A percentile compares a stretch with the other conserved stretches of the same genome.
Conservation (phyloP, 2,888 invertebrate genomes). For the Odontomyia ornata region DNA sequence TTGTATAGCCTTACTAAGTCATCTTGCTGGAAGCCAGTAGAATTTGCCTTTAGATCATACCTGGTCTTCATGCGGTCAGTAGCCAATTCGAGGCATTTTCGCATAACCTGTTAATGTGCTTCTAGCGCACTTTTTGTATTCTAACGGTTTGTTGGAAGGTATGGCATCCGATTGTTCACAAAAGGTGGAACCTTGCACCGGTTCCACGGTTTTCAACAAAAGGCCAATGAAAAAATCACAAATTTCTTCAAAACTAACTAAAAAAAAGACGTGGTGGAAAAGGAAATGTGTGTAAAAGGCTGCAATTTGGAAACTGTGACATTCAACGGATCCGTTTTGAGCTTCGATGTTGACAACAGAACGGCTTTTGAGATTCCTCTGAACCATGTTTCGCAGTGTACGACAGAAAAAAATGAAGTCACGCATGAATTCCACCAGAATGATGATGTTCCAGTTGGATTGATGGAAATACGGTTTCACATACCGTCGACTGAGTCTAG, state of each 20-base stretch:
- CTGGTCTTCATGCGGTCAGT: too few species aligned
- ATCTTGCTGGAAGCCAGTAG: too few species aligned
- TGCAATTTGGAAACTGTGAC: conserved; percentile 99
- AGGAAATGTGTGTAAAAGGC: conserved; percentile 93
- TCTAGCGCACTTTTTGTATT: too few species aligned
- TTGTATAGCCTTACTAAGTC: too few species aligned
- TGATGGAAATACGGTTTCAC: conserved; percentile 98
- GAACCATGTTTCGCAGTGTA: conserved; percentile 94
- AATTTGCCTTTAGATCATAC: too few species aligned
- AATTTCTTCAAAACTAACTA: conserved; percentile 88
- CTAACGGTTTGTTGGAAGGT: conserved; percentile 89
- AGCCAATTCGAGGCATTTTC: too few species aligned
- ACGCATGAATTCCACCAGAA: conserved; percentile 98
- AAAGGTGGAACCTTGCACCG: conserved; percentile 91
- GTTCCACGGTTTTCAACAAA: conserved; percentile 93
- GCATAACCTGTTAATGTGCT: too few species aligned
- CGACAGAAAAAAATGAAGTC: conserved; percentile 96
- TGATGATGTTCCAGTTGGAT: conserved; percentile 95
- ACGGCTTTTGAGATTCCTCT: conserved; percentile 96
- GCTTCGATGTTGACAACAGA: conserved; percentile 83
- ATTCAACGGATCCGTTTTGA: conserved; percentile 87
- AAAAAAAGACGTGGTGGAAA: conserved; percentile 85
- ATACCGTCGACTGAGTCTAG: conserved; percentile 91
- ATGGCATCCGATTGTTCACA: conserved; percentile 88
- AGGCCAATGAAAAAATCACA: conserved; percentile 91